Base-by-base conservation (phyloP, 2,888 invertebrate species). In the Trachelus tabidus region DNA sequence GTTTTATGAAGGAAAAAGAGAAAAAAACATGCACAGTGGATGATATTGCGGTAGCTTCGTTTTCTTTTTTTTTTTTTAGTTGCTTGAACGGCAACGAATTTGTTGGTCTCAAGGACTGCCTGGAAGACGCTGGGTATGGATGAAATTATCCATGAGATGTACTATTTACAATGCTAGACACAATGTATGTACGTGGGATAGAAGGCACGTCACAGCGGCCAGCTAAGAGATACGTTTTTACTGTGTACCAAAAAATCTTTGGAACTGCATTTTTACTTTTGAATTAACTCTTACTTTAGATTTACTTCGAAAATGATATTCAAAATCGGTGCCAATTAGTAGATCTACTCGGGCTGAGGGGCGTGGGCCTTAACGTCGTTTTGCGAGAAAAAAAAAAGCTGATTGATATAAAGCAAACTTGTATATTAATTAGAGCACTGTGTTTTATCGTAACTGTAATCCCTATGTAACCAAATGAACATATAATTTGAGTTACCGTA, bases 391-490 rank as follows among this genome's bases (percentile, higher is more conserved):
- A 23, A 23, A 40, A 56, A 15, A 56, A 2, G 15, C 23, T 56
- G 9, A 56, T 56, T 31, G 71, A 71, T 12, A 33, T 30, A 71
- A 71, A 33, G 15, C 30, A 34, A 71, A 15, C 71, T 76, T 76
- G 40, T 78, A 78, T 73, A 76, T 76, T 76, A 73, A 71, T 71
- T 78, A 75, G 75, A 76, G 76, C 78, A 78, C 78, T 78, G 78
- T 78, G 78, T 78, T 78, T 56, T 76, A 76, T 75, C 73, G 40
- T 78, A 78, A 78, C 75, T 75, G 71, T 78, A 76, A 78, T 78
- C 73, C 68, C 34, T 73, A 73, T 73, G 75, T 78, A 75, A 78
- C 71, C 34, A 73, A 78, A 73, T 35, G 73, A 71, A 71, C 31
- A 33, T 71, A 71, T 31, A 31, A 71, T 31, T 71, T 71, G 71